Evolutionary conservation across 2,888 invertebrate species (phyloP).

Genomic region (Buathra laborator): DNA sequence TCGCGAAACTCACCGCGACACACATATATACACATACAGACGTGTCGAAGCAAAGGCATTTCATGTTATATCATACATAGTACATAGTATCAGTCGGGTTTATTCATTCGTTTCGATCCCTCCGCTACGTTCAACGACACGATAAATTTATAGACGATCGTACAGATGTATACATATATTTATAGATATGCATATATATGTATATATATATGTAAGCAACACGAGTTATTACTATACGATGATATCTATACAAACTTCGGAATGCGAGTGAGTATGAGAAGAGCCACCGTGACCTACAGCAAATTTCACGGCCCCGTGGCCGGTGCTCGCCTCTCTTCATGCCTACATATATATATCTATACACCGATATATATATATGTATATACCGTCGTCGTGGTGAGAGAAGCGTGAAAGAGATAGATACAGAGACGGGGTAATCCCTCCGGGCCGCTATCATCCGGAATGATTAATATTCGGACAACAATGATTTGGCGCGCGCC

Average conservation of each 20-base stretch:
- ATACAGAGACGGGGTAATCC: constrained; percentile 56
- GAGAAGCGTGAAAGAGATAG: constrained; percentile 32
- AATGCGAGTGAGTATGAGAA: constrained; percentile 36
- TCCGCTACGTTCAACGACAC: constrained; percentile 20
- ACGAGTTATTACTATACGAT: neutral
- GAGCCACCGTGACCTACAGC: constrained; percentile 74
- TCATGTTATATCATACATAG: neutral
- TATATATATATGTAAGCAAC: neutral
- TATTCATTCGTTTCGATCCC: constrained; percentile 25
- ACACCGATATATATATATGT: neutral
- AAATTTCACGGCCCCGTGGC: constrained; percentile 73
- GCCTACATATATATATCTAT: constrained; percentile 2
- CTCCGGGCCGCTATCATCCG: constrained; percentile 47
- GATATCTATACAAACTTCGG: constrained; percentile 24
- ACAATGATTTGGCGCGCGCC: constrained; percentile 67
- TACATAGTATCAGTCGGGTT: neutral
- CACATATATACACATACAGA: neutral
- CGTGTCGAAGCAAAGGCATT: too few species aligned
- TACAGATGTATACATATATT: neutral
- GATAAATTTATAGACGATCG: constrained; percentile 18
- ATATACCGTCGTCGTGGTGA: neutral
- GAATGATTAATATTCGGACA: constrained; percentile 63
- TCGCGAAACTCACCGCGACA: neutral
- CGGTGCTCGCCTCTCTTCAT: constrained; percentile 61
- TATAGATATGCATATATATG: neutral